These are phyloP conservation scores for Papilio xuthus DNA, from an alignment of 1,140 invertebrate genomes.

Conservation along the genomic window DNA sequence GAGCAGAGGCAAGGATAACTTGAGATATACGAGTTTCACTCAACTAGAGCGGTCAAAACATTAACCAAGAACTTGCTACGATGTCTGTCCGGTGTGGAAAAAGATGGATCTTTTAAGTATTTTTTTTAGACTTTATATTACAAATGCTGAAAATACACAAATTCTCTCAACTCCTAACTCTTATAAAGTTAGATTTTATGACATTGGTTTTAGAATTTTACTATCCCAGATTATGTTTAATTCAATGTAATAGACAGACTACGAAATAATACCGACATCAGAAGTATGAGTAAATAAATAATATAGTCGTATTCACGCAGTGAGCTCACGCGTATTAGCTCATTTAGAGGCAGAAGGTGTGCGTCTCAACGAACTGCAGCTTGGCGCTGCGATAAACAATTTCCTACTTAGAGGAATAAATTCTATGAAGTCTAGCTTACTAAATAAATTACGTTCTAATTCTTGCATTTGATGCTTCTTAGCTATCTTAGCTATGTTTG, in stretches of 20 bases:
- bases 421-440: neutral
- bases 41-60: neutral
- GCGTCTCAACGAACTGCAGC: conserved; percentile 19
- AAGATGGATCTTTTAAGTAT: no score
- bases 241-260: neutral
- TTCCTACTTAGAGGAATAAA: conserved; percentile 16
- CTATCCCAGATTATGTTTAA: neutral
- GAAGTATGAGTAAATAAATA: conserved; percentile 27
- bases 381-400: conserved; percentile 5
- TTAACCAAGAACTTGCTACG: no score
- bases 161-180: neutral
- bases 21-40: neutral
- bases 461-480: neutral
- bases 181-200: neutral
- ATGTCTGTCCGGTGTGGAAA: no score
- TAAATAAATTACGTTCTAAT: neutral
- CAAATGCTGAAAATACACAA: no score
- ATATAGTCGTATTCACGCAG: conserved; percentile 16
- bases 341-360: conserved; percentile 32
- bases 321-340: conserved; percentile 24
- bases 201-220: neutral
- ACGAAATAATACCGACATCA: conserved; percentile 12
- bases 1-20: neutral
- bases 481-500: no score
- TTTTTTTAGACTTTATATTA: no score